Percentiles rank a stretch among this genome's conserved stretches.
Evolutionary conservation across 2,888 invertebrate genomes (phyloP).

Genomic region (Drosophila ezoana): DNA sequence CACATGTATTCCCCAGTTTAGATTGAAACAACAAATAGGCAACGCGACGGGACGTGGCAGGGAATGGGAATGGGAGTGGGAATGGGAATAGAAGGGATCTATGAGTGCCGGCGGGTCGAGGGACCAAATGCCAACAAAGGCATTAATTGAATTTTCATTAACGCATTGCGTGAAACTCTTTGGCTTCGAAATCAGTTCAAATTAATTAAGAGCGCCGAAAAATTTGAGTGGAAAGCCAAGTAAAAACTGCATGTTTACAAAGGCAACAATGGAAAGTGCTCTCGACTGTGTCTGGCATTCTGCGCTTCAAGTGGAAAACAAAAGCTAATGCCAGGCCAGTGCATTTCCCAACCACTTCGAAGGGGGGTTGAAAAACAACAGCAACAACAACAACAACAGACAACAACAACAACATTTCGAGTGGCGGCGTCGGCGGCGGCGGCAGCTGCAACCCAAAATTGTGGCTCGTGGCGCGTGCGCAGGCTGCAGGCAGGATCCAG

Average conservation of each 20-base stretch:
- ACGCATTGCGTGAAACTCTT: conserved; percentile 49
- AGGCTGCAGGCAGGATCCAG: conserved; percentile 10
- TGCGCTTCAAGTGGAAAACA: conserved; percentile 69
- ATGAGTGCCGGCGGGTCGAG: conserved; percentile 1
- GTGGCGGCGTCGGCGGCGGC: conserved; percentile 48
- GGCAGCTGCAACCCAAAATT: conserved; percentile 56
- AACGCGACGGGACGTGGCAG: conserved; percentile 1
- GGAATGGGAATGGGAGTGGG: conserved; percentile 1
- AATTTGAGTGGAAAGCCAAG: conserved; percentile 48
- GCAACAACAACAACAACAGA: conserved; percentile 13
- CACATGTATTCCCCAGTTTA: conserved; percentile 23
- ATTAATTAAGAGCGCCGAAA: conserved; percentile 60
- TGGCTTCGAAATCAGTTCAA: conserved; percentile 44
- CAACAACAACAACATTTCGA: conserved; percentile 26
- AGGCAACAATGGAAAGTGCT: conserved; percentile 67
- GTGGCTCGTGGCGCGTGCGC: conserved; percentile 53
- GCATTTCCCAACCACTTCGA: conserved; percentile 20
- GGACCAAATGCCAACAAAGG: conserved; percentile 34
- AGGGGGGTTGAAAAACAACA: conserved; percentile 57
- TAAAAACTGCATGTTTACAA: conserved; percentile 50
- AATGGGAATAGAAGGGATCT: neutral
- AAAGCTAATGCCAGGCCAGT: conserved; percentile 60
- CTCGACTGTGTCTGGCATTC: conserved; percentile 30
- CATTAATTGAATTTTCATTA: conserved; percentile 67
- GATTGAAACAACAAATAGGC: conserved; percentile 10